These are phyloP conservation scores for Oreotragus oreotragus DNA, from an alignment of 2,113 vertebrate species.

Conservation along the genomic window DNA sequence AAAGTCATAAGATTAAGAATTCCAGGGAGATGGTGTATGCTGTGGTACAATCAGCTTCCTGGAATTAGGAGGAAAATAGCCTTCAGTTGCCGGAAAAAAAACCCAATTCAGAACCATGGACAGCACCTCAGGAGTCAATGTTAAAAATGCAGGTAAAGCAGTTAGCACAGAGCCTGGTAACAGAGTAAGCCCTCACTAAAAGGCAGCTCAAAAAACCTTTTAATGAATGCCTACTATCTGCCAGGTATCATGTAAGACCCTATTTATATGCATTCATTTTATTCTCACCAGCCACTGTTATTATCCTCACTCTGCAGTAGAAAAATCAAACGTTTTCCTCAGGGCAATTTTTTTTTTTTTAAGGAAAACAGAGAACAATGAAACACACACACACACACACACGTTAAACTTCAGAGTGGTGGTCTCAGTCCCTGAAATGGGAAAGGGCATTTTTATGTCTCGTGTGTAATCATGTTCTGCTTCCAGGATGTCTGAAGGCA, in stretches of 20 bases:
- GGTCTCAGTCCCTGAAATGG: background rate
- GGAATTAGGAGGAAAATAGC: background rate
- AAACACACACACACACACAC: background rate
- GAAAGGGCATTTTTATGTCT: background rate
- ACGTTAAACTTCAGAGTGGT: background rate
- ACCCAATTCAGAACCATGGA: background rate
- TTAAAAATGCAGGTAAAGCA: background rate
- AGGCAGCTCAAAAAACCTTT: background rate
- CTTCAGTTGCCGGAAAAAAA: background rate
- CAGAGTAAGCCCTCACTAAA: background rate
- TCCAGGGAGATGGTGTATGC: background rate
- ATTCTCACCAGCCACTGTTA: constrained; percentile 33
- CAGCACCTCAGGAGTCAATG: background rate
- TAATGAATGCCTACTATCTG: constrained; percentile 49
- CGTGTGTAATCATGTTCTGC: background rate
- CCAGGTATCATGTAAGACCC: constrained; percentile 31
- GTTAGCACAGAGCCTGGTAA: background rate
- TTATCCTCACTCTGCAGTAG: constrained; percentile 28
- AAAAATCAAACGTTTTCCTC: background rate
- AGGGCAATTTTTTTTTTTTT: background rate
- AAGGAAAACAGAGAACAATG: background rate
- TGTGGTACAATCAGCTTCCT: background rate
- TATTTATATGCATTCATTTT: constrained; percentile 39
- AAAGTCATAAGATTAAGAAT: constrained; percentile 27
- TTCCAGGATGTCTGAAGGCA: background rate